Evolutionary conservation across 2,113 vertebrate genomes (phyloP).

Genomic region (Pterocles burchelli): DNA sequence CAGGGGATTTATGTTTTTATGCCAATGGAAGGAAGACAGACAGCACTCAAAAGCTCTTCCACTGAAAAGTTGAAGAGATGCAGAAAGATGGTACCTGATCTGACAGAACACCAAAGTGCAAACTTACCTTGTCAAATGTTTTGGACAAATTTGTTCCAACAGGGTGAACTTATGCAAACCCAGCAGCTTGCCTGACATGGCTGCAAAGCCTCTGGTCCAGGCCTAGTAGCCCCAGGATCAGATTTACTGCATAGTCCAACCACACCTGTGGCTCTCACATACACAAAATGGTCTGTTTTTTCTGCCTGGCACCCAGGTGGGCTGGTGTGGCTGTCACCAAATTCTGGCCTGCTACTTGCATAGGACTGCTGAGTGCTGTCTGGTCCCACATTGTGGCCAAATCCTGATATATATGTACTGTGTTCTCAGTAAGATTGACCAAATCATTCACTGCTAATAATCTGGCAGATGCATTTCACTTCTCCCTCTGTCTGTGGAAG

Average conservation of each 20-base stretch:
- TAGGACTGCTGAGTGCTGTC: background rate
- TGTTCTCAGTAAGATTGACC: background rate
- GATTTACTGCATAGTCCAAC: background rate
- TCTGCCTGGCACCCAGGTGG: background rate
- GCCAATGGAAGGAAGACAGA: background rate
- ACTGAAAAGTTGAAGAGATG: background rate
- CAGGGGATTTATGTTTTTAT: background rate
- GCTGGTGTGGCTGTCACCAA: background rate
- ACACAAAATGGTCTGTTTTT: background rate
- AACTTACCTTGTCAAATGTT: background rate
- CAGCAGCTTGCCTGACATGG: background rate
- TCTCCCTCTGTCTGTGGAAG: slow-evolving; percentile 26
- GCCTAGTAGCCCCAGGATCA: background rate
- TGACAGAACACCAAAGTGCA: background rate
- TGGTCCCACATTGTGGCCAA: background rate
- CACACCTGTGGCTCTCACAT: accelerated
- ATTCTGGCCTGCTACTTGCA: background rate
- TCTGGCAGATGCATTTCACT: slow-evolving; percentile 28
- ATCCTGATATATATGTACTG: background rate
- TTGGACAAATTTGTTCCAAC: background rate
- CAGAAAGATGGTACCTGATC: background rate
- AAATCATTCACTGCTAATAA: slow-evolving; percentile 2
- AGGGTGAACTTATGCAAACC: background rate
- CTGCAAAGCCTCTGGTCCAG: background rate
- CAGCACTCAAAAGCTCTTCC: background rate